These are phyloP conservation scores for Melanerpes formicivorus DNA, from an alignment of 2,113 vertebrate genomes.

Conservation along the genomic window DNA sequence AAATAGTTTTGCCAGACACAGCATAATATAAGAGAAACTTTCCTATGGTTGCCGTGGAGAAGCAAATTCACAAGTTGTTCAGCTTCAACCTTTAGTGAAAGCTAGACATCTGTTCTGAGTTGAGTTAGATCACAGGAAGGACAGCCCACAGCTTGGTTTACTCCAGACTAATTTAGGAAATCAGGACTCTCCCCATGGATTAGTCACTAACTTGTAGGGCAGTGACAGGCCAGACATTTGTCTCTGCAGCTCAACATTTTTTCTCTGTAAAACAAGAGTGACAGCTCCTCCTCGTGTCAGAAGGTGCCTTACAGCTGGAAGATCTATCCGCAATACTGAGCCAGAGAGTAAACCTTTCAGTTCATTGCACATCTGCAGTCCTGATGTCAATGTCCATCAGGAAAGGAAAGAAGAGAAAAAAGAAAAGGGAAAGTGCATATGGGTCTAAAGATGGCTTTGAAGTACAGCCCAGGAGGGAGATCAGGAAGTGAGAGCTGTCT, in stretches of 20 bases:
- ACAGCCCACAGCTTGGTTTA: constrained; percentile 64
- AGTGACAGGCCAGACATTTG: constrained; percentile 33
- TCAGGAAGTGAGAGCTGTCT: constrained; percentile 52
- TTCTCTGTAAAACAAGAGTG: background rate
- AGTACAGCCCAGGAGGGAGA: constrained; percentile 19
- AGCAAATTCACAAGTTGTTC: constrained; percentile 20
- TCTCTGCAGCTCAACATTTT: background rate
- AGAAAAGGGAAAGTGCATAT: constrained; percentile 18
- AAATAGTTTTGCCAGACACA: constrained; percentile 4
- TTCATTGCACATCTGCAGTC: background rate
- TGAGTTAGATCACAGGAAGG: constrained; percentile 64
- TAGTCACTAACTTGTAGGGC: constrained; percentile 48
- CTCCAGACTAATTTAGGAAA: constrained; percentile 65
- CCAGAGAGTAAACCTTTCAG: background rate
- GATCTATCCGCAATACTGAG: background rate
- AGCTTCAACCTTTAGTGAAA: constrained; percentile 23
- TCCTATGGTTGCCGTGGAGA: constrained; percentile 49
- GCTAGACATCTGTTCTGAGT: constrained; percentile 53
- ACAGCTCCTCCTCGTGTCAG: background rate
- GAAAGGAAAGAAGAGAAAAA: background rate
- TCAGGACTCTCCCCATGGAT: constrained; percentile 54
- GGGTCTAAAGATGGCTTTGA: constrained; percentile 39
- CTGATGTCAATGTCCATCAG: background rate
- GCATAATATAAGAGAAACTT: constrained; percentile 34
- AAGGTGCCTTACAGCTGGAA: background rate